Evolutionary conservation across 2,113 vertebrate species (phyloP).

Genomic region (Mobula hypostoma): DNA sequence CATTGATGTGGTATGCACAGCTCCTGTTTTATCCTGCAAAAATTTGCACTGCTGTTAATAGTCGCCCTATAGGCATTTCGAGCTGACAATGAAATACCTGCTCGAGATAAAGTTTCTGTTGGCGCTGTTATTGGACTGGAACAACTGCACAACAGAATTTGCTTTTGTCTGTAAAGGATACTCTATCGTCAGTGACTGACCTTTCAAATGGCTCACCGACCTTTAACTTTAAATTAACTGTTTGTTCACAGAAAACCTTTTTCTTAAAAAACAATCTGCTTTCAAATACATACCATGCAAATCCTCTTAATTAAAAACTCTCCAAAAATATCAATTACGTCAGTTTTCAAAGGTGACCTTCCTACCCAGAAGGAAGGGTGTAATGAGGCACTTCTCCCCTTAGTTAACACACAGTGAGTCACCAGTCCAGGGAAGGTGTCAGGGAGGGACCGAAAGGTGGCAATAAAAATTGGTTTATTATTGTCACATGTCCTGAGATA

Average conservation of each 20-base stretch:
- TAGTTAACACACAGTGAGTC: background rate
- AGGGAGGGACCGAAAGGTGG: background rate
- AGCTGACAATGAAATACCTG: constrained; percentile 16
- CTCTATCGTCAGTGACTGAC: background rate
- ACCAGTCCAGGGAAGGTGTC: background rate
- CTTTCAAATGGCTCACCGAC: background rate
- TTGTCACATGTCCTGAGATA: too few relatives aligned
- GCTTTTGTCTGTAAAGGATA: constrained; percentile 2
- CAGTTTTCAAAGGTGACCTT: background rate
- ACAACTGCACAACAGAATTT: background rate
- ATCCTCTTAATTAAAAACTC: background rate
- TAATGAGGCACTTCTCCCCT: background rate
- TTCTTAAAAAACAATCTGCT: background rate
- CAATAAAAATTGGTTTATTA: too few relatives aligned
- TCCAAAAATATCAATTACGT: too few relatives aligned
- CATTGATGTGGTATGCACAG: background rate
- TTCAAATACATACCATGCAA: background rate
- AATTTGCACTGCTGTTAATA: background rate
- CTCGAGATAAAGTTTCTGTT: constrained; percentile 30
- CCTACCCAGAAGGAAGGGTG: background rate
- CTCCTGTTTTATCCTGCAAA: constrained; percentile 14
- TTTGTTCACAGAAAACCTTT: background rate
- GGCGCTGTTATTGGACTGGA: background rate
- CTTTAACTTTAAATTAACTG: background rate
- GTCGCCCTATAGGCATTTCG: background rate